Percentiles rank a stretch among this genome's conserved stretches.
phyloP scores from a whole-genome alignment of 2,113 vertebrate genomes.

The Circaetus cinerascens region DNA sequence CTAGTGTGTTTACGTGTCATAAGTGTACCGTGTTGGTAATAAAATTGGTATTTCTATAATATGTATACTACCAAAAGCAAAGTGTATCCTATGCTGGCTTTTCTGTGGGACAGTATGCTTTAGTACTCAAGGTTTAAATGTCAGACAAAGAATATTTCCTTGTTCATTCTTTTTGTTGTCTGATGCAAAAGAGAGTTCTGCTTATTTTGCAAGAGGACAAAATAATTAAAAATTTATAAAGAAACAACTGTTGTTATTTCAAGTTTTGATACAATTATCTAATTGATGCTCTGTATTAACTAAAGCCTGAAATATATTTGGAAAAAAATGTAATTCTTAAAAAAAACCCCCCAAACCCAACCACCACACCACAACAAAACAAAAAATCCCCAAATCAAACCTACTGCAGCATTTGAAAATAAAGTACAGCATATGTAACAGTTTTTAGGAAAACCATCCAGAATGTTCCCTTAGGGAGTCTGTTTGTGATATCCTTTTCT shows the following conservation, averaged over 20 bases:
- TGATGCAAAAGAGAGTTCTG: background rate
- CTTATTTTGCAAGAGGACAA: background rate
- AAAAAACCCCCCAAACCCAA: background rate
- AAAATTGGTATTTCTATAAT: background rate
- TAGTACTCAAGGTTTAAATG: background rate
- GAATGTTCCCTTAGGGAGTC: background rate
- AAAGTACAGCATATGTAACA: background rate
- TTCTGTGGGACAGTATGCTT: background rate
- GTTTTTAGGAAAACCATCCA: background rate
- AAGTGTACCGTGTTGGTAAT: background rate
- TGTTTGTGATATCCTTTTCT: background rate
- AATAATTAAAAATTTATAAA: background rate
- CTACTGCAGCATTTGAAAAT: background rate
- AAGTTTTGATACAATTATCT: background rate
- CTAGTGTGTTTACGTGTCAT: background rate
- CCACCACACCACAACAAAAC: background rate
- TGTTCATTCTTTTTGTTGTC: background rate
- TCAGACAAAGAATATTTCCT: background rate
- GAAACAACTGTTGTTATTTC: background rate
- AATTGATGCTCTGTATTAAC: background rate
- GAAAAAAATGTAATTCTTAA: background rate
- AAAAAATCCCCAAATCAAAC: background rate
- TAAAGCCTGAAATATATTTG: background rate
- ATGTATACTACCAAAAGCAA: background rate
- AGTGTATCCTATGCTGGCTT: background rate